phyloP scores from a whole-genome alignment of 2,113 vertebrate species.

The Pongo pygmaeus region DNA sequence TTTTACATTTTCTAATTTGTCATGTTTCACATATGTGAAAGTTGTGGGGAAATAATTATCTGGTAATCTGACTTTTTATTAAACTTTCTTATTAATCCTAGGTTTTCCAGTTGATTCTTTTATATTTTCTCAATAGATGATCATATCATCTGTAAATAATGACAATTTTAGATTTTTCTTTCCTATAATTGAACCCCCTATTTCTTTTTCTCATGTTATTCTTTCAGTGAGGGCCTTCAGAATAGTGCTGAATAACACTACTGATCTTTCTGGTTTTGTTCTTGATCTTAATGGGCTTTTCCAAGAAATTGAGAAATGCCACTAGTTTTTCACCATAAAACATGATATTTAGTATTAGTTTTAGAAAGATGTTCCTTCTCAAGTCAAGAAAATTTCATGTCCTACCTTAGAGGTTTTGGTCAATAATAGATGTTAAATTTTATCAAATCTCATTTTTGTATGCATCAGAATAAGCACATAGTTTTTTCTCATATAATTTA shows the following conservation, averaged over 20 bases:
- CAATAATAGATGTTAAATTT: slow-evolving; percentile 14
- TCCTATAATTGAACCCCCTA: background rate
- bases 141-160: background rate
- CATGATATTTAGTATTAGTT: background rate
- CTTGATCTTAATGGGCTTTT: background rate
- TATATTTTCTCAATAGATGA: background rate
- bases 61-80: background rate
- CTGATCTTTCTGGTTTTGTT: background rate
- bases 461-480: background rate
- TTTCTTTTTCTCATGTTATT: background rate
- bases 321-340: background rate
- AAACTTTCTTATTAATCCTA: background rate
- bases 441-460: slow-evolving; percentile 1
- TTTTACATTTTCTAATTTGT: background rate
- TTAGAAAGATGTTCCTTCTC: background rate
- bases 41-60: background rate
- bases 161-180: background rate
- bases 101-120: background rate
- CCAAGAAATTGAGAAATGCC: background rate
- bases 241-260: background rate
- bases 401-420: slow-evolving; percentile 1
- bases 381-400: background rate
- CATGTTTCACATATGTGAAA: background rate
- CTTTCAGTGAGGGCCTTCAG: background rate
- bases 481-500: background rate